These are phyloP conservation scores for Trisateles emortualis DNA, from an alignment of 2,888 invertebrate genomes.

Conservation along the genomic window DNA sequence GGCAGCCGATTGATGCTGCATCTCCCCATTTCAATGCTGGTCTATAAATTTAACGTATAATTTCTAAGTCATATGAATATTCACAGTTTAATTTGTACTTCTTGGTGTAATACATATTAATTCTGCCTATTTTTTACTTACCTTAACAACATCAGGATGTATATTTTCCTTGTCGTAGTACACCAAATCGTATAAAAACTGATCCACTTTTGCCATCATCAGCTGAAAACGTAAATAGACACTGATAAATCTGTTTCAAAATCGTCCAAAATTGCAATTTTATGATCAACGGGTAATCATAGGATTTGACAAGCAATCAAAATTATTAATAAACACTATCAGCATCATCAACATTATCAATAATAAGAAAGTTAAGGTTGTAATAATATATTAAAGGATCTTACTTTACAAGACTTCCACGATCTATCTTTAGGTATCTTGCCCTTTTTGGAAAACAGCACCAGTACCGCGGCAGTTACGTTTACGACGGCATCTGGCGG, in stretches of 20 bases:
- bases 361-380: not conserved
- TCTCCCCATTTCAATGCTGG: too few relatives aligned
- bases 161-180: constrained; percentile 98
- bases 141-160: constrained; percentile 94
- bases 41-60: too few relatives aligned
- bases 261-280: too few relatives aligned
- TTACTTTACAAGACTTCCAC: constrained; percentile 95
- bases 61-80: too few relatives aligned
- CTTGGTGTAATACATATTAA: too few relatives aligned
- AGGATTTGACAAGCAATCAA: too few relatives aligned
- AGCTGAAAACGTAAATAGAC: constrained; percentile 62
- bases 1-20: too few relatives aligned
- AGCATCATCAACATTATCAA: not conserved
- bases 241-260: too few relatives aligned
- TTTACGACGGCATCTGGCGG: constrained; percentile 96
- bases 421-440: constrained; percentile 96
- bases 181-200: constrained; percentile 93
- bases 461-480: constrained; percentile 95
- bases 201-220: constrained; percentile 96
- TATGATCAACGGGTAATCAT: too few relatives aligned
- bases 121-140: constrained; percentile 69
- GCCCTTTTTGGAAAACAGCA: constrained; percentile 93
- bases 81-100: too few relatives aligned
- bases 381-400: constrained; percentile 3
- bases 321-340: too few relatives aligned